phyloP scores from a whole-genome alignment of 2,888 invertebrate species.

The Micoletzkya japonica region DNA sequence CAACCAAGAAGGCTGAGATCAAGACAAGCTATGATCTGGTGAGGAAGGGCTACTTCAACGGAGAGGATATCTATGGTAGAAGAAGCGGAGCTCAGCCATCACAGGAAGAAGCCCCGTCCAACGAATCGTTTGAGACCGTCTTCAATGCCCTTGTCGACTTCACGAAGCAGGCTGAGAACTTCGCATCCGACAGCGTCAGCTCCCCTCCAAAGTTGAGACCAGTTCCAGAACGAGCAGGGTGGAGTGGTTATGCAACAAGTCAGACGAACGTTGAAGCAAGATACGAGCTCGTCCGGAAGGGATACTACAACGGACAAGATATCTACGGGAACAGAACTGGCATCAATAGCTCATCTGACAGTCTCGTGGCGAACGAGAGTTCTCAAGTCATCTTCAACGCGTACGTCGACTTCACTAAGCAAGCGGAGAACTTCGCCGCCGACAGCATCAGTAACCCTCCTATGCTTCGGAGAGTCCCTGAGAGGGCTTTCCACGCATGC shows the following conservation, averaged over 20 bases:
- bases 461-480: constrained; percentile 10
- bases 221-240: neutral
- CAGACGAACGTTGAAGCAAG: neutral
- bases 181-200: neutral
- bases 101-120: neutral
- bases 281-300: constrained; percentile 21
- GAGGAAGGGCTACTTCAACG: constrained; percentile 27
- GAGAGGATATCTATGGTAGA: constrained; percentile 26
- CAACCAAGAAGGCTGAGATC: neutral
- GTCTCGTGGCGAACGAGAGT: neutral
- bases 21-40: constrained; percentile 9
- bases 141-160: constrained; percentile 28
- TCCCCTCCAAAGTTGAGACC: constrained; percentile 5
- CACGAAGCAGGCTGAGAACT: constrained; percentile 4
- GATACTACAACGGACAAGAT: constrained; percentile 25
- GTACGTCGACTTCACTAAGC: constrained; percentile 25
- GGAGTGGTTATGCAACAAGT: neutral
- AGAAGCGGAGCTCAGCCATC: neutral
- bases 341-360: neutral
- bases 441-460: constrained; percentile 13
- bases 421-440: constrained; percentile 20
- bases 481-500: constrained; percentile 5
- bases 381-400: constrained; percentile 28
- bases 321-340: constrained; percentile 20
- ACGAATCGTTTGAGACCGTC: constrained; percentile 6